A percentile compares a stretch with the other conserved stretches of the same genome.
Evolutionary conservation across 1,140 invertebrate genomes (phyloP).

Genomic region (Andricus grossulariae): DNA sequence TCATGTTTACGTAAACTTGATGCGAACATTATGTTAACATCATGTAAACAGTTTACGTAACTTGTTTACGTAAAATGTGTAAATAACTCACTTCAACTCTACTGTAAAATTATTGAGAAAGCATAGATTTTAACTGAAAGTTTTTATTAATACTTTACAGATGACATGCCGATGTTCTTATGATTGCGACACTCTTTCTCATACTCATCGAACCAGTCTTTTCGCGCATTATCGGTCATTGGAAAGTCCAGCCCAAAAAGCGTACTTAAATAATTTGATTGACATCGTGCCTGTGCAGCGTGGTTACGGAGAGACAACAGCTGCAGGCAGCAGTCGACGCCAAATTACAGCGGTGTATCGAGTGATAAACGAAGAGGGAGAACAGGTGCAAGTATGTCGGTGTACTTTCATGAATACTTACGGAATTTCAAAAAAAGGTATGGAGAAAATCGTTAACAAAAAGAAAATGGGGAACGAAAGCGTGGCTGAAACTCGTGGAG

Average conservation of each 20-base stretch:
- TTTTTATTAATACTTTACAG: too few species aligned
- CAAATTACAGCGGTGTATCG: slow-evolving; percentile 6
- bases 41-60: too few species aligned
- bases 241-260: neutral
- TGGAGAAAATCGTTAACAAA: slow-evolving; percentile 16
- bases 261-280: slow-evolving; percentile 17
- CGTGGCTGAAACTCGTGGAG: slow-evolving; percentile 7
- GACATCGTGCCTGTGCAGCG: slow-evolving; percentile 11
- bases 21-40: too few species aligned
- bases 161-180: too few species aligned
- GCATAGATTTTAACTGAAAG: too few species aligned
- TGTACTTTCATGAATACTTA: slow-evolving; percentile 3
- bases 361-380: neutral
- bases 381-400: slow-evolving; percentile 13
- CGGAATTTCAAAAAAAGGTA: slow-evolving; percentile 13
- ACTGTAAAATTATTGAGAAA: too few species aligned
- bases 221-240: neutral
- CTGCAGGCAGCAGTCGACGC: neutral
- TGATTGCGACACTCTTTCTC: too few species aligned
- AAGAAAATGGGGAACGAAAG: slow-evolving; percentile 4
- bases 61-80: too few species aligned
- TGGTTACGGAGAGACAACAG: neutral
- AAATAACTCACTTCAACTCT: too few species aligned
- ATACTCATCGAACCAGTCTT: too few species aligned
- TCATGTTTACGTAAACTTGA: too few species aligned